Conservation (phyloP, 30 jellyfish, hydroid and myxozoan species). For the Hydractinia echinata region DNA sequence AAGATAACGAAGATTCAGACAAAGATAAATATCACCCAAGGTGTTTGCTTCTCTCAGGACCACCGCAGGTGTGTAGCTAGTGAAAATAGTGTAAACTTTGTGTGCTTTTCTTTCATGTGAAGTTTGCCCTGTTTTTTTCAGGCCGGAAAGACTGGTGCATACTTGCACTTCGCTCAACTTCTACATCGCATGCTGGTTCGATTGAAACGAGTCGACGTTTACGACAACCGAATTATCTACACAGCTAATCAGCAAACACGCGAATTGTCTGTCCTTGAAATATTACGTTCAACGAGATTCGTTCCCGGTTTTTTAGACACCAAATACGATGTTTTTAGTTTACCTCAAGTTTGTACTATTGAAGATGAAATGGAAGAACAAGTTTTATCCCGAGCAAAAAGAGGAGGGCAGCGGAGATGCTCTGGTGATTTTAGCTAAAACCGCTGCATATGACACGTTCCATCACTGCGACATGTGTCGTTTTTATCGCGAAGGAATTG, state of each 20-base stretch:
- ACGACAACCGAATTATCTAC: conserved; percentile 67
- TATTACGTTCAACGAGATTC: conserved; percentile 53
- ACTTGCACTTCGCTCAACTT: conserved; percentile 69
- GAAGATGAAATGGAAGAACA: conserved; percentile 33
- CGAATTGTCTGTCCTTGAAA: conserved; percentile 49
- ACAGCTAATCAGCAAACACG: conserved; percentile 49
- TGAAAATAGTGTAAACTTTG: background rate
- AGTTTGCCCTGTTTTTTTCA: background rate
- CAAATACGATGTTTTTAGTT: conserved; percentile 51
- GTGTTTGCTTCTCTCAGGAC: conserved; percentile 79
- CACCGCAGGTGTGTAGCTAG: conserved; percentile 72
- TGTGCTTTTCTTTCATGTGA: background rate
- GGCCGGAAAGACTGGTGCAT: conserved; percentile 98
- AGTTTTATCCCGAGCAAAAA: conserved; percentile 34
- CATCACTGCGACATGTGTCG: conserved; percentile 91
- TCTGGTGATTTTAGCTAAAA: conserved; percentile 67
- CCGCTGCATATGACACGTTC: conserved; percentile 69
- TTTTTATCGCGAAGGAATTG: conserved; percentile 88
- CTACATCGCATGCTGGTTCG: conserved; percentile 86
- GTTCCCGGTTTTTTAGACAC: conserved; percentile 68
- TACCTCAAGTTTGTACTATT: conserved; percentile 54
- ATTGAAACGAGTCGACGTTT: conserved; percentile 79
- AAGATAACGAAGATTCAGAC: conserved; percentile 75
- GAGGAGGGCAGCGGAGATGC: conserved; percentile 53
- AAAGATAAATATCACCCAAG: conserved; percentile 89